phyloP scores from a whole-genome alignment of 2,113 vertebrate species.

The Gasterosteus aculeatus region DNA sequence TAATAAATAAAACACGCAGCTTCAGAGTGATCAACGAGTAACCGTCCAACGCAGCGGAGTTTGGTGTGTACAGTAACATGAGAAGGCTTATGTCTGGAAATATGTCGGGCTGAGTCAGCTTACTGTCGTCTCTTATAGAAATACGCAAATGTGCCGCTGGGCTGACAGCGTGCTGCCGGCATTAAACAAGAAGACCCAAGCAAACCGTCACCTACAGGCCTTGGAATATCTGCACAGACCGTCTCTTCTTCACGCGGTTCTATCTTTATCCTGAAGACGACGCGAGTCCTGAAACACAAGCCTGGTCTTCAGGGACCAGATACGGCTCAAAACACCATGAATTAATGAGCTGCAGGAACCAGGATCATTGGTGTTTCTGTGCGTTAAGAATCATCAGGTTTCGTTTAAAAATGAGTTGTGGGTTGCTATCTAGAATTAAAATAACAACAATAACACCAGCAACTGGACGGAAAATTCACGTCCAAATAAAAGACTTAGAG shows the following conservation, averaged over 20 bases:
- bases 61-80: background rate
- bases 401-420: background rate
- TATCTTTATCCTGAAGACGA: background rate
- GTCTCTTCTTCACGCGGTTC: background rate
- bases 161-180: background rate
- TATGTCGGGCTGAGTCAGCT: slow-evolving; percentile 17
- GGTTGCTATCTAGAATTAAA: background rate
- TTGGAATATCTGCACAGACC: background rate
- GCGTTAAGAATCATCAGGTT: background rate
- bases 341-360: background rate
- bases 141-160: slow-evolving; percentile 28
- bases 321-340: background rate
- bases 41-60: slow-evolving; percentile 2
- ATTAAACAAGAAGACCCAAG: slow-evolving; percentile 4
- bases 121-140: slow-evolving; percentile 22
- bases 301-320: background rate
- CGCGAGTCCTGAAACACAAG: background rate
- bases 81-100: background rate
- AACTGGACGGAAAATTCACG: background rate
- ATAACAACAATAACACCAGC: background rate
- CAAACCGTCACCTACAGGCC: slow-evolving; percentile 5
- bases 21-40: background rate
- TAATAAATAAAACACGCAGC: background rate
- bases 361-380: background rate
- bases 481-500: too few species aligned